Evolutionary conservation across 2,797 vertebrate genomes (phyloP).

Genomic region (Cetoscarus ocellatus): DNA sequence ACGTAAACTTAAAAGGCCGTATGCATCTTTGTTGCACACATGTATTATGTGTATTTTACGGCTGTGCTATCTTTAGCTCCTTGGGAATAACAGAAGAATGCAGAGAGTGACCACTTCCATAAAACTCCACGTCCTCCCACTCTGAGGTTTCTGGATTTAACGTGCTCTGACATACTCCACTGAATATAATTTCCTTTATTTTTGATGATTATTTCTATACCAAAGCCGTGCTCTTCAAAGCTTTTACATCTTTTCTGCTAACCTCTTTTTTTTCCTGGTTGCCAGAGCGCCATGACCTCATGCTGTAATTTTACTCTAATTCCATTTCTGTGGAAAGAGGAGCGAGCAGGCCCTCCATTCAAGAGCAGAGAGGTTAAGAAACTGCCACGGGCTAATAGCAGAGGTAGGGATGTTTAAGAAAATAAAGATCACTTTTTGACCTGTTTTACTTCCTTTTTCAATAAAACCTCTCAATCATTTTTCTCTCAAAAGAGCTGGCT

Average conservation of each 20-base stretch:
- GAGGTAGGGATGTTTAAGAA: constrained; percentile 75
- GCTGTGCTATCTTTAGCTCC: constrained; percentile 76
- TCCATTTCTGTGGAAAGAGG: constrained; percentile 59
- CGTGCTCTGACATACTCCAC: constrained; percentile 67
- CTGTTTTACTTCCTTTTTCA: constrained; percentile 79
- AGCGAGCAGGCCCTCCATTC: constrained; percentile 65
- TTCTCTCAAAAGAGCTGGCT: constrained; percentile 30
- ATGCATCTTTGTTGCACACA: constrained; percentile 42
- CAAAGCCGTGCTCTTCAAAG: constrained; percentile 72
- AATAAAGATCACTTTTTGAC: constrained; percentile 76
- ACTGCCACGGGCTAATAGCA: constrained; percentile 75
- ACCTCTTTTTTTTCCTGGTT: constrained; percentile 60
- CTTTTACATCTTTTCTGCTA: constrained; percentile 46
- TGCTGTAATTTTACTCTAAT: constrained; percentile 79
- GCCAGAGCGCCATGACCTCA: constrained; percentile 77
- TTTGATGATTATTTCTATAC: constrained; percentile 79
- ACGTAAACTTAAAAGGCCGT: constrained; percentile 24
- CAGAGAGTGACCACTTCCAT: constrained; percentile 68
- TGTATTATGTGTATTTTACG: constrained; percentile 59
- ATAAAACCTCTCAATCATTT: constrained; percentile 73
- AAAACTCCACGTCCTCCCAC: constrained; percentile 74
- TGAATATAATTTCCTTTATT: constrained; percentile 76
- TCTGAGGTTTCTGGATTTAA: constrained; percentile 76
- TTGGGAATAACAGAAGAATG: constrained; percentile 78
- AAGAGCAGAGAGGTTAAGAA: constrained; percentile 76